Conservation (phyloP, 1,140 invertebrate species). For the Subanguina moxae region DNA sequence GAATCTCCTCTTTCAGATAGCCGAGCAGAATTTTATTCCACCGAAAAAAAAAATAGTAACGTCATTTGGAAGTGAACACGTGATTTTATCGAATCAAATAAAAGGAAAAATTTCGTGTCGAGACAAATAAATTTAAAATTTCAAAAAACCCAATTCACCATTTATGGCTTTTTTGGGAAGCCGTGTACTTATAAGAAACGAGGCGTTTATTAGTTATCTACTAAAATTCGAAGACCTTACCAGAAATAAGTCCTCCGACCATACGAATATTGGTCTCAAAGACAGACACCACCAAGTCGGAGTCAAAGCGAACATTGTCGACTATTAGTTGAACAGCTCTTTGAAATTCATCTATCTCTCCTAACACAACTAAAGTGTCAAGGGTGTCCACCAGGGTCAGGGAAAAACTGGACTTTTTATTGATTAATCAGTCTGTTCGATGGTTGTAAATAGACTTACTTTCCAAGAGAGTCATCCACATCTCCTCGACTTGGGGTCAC, state of each 20-base stretch:
- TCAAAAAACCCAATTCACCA: too few species aligned
- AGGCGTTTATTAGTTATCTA: too few species aligned
- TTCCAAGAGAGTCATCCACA: slow-evolving; percentile 70
- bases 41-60: too few species aligned
- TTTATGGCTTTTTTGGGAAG: too few species aligned
- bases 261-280: slow-evolving; percentile 97
- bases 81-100: too few species aligned
- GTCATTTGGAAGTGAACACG: too few species aligned
- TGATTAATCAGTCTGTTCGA: neutral
- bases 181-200: too few species aligned
- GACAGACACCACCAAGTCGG: slow-evolving; percentile 88
- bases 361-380: slow-evolving; percentile 84
- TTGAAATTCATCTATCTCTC: slow-evolving; percentile 89
- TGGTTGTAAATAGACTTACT: slow-evolving; percentile 69
- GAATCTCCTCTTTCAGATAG: too few species aligned
- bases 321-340: slow-evolving; percentile 80
- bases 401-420: slow-evolving; percentile 63
- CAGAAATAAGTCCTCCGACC: slow-evolving; percentile 72
- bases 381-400: slow-evolving; percentile 88
- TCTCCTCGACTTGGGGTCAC: slow-evolving; percentile 80
- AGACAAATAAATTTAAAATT: too few species aligned
- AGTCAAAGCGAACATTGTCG: slow-evolving; percentile 76
- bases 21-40: too few species aligned
- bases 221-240: slow-evolving; percentile 14
- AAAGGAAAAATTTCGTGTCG: too few species aligned